Base-by-base conservation (phyloP, 1,140 invertebrate species). In the Forficula auricularia region DNA sequence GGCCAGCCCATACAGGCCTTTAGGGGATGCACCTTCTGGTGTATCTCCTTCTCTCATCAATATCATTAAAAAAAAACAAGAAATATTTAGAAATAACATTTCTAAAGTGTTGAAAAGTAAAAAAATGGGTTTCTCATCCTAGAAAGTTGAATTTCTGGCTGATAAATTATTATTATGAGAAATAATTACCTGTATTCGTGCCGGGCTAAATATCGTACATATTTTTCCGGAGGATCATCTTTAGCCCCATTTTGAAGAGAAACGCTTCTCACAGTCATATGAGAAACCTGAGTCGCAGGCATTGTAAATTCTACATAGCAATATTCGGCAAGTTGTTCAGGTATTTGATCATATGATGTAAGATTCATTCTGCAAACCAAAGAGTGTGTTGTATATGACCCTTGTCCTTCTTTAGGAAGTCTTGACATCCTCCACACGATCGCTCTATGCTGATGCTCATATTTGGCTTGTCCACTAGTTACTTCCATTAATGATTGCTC, bases 371-470 rank as follows among this genome's bases (percentile, higher is more conserved):
- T 76, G 56, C 94, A 90, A 36, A 87, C 79, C 59, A 98, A 77
- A 57, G 88, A 77, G 66, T 97, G 91, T 15, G 84, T 92, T 42
- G 90, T 96, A 59, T 97, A 97, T 8, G 92, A 90, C 43, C 89
- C 90, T 76, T 97, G 89, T 38, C 91, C 90, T 65, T 95, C 88
- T 63, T 96, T 96, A 30, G 94, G 92, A 48, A 98, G 70, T 45
- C 89, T 69, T 9, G 88, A 78, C 72, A 98, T 96, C 51, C 96
- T 74, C 96, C 96, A 99, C 2, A 98, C 94, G 45, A 99, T 90
- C 41, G 92, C 77, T 38, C 83, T 73, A 64, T 96, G 92, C 52
- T 98, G 87, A 66, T 98, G 91, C 63, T 99, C 96, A 61, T 99
- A 99, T 66, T 99, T 98, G 10, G 96, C 96, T 58, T 90, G 84